phyloP scores from a whole-genome alignment of 2,113 vertebrate species.

The Peromyscus maniculatus region DNA sequence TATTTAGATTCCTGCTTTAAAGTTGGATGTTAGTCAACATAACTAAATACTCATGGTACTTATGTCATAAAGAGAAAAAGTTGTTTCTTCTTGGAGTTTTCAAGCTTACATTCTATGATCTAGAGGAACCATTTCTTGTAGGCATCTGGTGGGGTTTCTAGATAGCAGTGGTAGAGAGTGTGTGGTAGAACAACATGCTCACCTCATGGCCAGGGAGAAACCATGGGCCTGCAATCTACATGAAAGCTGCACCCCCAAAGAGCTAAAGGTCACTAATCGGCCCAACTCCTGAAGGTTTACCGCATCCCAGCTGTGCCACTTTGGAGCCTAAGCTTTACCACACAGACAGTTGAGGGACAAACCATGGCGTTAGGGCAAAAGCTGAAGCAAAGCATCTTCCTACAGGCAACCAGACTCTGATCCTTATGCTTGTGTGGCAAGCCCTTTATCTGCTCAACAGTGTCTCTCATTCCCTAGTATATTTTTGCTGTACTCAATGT shows the following conservation, averaged over 20 bases:
- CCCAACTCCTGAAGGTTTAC: too few relatives aligned
- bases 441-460: neutral
- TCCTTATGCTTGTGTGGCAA: neutral
- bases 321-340: neutral
- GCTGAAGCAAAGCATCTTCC: neutral
- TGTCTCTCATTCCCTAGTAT: too few relatives aligned
- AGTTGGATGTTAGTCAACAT: neutral
- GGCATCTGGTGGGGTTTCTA: neutral
- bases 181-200: neutral
- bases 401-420: too few relatives aligned
- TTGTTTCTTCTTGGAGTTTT: neutral
- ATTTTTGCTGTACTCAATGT: neutral
- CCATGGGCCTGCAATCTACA: too few relatives aligned
- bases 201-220: neutral
- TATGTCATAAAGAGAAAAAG: neutral
- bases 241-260: too few relatives aligned
- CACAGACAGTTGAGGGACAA: neutral
- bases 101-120: neutral
- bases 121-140: neutral
- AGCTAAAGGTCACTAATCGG: neutral
- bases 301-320: neutral
- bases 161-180: neutral
- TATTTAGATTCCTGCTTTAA: conserved; percentile 21
- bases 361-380: neutral
- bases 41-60: neutral